Percentiles rank a stretch among this genome's conserved stretches.
Evolutionary conservation across 2,888 invertebrate species (phyloP).

Genomic region (Standfussiana lucernea): DNA sequence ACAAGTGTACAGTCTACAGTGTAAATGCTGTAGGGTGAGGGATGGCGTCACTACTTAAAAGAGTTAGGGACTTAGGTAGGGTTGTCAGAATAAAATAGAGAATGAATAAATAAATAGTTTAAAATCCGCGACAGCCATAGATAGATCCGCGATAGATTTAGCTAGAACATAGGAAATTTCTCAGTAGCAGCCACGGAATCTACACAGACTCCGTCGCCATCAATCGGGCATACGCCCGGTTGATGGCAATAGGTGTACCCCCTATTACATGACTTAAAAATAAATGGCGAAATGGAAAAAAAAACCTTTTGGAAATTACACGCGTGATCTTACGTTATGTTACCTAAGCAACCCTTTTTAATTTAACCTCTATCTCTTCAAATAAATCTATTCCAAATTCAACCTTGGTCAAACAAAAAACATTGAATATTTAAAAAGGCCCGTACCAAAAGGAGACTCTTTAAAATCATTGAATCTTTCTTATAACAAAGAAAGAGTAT

Average conservation of each 20-base stretch:
- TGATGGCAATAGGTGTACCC: background rate
- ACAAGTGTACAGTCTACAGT: conserved; percentile 20
- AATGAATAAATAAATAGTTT: background rate
- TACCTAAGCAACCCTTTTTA: background rate
- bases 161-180: background rate
- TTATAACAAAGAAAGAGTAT: conserved; percentile 15
- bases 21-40: conserved; percentile 8
- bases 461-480: conserved; percentile 4
- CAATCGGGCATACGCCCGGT: no score
- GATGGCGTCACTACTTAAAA: conserved; percentile 43
- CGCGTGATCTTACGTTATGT: background rate
- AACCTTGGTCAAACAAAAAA: conserved; percentile 7
- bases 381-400: background rate
- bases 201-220: no score
- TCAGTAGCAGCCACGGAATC: background rate
- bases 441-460: background rate
- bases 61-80: conserved; percentile 27
- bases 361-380: background rate
- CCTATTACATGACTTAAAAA: background rate
- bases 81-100: conserved; percentile 34
- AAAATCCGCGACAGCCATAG: background rate
- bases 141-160: no score
- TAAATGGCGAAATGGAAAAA: background rate
- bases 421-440: conserved; percentile 27
- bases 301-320: background rate